phyloP scores from a whole-genome alignment of 2,888 invertebrate genomes.

The Lepidochrysops patricia region DNA sequence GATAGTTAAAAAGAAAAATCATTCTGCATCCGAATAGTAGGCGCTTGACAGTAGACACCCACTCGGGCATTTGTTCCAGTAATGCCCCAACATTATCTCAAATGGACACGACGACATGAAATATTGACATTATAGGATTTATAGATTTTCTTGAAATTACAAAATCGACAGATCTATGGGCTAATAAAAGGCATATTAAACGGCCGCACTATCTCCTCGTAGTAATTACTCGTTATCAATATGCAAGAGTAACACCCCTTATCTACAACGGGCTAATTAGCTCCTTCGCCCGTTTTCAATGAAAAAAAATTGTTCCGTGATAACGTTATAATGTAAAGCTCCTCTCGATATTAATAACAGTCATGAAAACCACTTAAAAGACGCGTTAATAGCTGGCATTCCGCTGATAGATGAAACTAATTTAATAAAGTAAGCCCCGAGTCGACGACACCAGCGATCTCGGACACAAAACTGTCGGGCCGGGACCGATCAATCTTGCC shows the following conservation, averaged over 20 bases:
- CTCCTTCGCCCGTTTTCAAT: neutral
- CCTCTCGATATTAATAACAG: slow-evolving; percentile 7
- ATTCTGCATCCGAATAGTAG: neutral
- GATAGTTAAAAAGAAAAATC: neutral
- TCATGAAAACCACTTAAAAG: slow-evolving; percentile 19
- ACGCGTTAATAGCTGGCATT: slow-evolving; percentile 47
- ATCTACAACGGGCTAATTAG: neutral
- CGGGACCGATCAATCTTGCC: slow-evolving; percentile 68
- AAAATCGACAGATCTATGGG: neutral
- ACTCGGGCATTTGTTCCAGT: neutral
- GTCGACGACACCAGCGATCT: slow-evolving; percentile 65
- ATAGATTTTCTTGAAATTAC: neutral
- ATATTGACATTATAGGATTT: neutral
- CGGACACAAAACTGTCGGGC: slow-evolving; percentile 65
- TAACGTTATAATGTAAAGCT: neutral
- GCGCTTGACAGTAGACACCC: neutral
- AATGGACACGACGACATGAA: neutral
- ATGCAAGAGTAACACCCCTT: slow-evolving; percentile 9
- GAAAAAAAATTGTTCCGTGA: slow-evolving; percentile 6
- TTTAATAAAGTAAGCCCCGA: slow-evolving; percentile 64
- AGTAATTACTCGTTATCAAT: neutral
- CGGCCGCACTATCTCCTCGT: neutral
- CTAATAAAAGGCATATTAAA: neutral
- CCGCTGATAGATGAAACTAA: slow-evolving; percentile 56
- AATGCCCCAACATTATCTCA: neutral